phyloP scores from a whole-genome alignment of 23 tunicate species.

The Clavelina lepadiformis region DNA sequence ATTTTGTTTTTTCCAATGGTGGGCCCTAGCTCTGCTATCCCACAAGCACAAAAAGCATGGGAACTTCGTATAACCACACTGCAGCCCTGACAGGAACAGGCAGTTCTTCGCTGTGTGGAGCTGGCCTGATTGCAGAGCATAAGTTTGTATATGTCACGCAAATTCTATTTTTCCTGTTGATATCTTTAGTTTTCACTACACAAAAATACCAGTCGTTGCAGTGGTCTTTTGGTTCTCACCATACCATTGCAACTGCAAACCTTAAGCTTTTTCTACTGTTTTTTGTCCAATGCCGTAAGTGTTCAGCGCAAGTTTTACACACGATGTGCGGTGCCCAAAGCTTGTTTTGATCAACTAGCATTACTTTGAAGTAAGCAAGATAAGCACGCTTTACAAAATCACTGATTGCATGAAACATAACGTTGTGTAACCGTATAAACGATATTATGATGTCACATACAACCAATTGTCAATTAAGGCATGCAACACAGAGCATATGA shows the following conservation, averaged over 20 bases:
- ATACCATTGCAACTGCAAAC: slow-evolving; percentile 2
- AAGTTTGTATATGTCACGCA: slow-evolving; percentile 4
- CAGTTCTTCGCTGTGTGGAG: slow-evolving; percentile 5
- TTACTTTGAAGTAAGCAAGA: slow-evolving; percentile 5
- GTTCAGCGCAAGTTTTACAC: background rate
- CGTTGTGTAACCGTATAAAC: too few relatives aligned
- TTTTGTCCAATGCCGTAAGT: background rate
- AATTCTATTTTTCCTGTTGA: slow-evolving; percentile 7
- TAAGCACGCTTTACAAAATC: slow-evolving; percentile 12
- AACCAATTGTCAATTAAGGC: too few relatives aligned
- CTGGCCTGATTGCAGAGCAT: slow-evolving; percentile 4
- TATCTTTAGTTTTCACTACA: background rate
- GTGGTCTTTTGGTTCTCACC: background rate
- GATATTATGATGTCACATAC: too few relatives aligned
- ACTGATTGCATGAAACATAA: too few relatives aligned
- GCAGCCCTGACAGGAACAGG: slow-evolving; percentile 13
- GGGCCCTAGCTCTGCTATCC: slow-evolving; percentile 18
- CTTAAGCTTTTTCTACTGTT: background rate
- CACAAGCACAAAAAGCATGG: slow-evolving; percentile 24
- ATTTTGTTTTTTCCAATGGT: slow-evolving; percentile 17
- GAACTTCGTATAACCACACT: slow-evolving; percentile 19
- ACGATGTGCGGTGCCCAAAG: slow-evolving; percentile 5
- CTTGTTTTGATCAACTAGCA: slow-evolving; percentile 11
- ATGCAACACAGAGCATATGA: too few relatives aligned
- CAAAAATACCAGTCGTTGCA: background rate